Evolutionary conservation across 2,113 vertebrate species (phyloP), one percentile per base, ranked within the genome.

Genomic region (Callorhinus ursinus): DNA sequence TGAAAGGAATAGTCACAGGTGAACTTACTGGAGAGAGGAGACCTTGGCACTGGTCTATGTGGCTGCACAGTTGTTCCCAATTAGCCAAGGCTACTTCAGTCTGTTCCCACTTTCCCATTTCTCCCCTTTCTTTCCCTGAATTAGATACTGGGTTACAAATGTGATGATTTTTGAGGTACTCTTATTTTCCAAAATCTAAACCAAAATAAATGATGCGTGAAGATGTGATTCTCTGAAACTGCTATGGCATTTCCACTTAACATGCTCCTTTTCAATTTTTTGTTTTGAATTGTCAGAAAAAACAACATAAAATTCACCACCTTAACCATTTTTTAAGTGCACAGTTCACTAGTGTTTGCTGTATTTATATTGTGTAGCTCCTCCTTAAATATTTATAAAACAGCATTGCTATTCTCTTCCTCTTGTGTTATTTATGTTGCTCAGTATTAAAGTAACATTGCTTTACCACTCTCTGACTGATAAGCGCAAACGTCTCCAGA

Each of bases 141-240:
- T 96, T 93, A 92, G 57, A 76, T 93, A 6, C 9, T 86, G 5
- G 67, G 12, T 83, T 39, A 87, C 49, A 89, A 90, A 71, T 36
- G 81, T 93, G 26, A 46, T 95, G 69, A 46, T 72, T 91, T 97
- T 90, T 88, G 88, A 95, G n/a, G 87, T 87, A 59, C 26, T 63
- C 59, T 74, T 82, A 65, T 85, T 91, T 96, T 82, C 31, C 10
- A 89, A 49, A 94, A 98, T 72, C 26, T 31, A 86, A 95, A 77
- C 53, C n/a, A 93, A 74, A 97, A 74, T 94, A 57, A 93, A 36
- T 85, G 84, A 76, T 95, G 13, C 57, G 80, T 81, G 7, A 90
- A 90, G 82, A 53, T 14, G 2, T 19, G 61, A 61, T 55, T 95
- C 42, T 96, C n/a, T 76, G 71, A 97, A 94, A 86, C 28, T 87